Conservation (phyloP, 2,797 vertebrate genomes). For the Eidolon dupreanum region DNA sequence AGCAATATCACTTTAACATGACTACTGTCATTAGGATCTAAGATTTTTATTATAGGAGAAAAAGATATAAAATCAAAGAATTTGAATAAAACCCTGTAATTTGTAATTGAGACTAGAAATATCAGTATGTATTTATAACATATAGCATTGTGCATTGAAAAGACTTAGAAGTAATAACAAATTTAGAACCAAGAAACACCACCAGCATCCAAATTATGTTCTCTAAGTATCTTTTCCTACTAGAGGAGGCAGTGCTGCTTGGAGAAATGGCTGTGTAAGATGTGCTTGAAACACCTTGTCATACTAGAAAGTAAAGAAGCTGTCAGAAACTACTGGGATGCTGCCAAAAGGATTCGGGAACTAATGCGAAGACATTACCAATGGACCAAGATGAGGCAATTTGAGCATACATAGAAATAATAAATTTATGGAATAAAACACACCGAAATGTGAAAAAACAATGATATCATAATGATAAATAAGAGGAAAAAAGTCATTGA, state of each 20-base stretch:
- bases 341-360: neutral
- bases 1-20: neutral
- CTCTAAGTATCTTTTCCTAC: neutral
- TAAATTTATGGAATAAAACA: neutral
- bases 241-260: neutral
- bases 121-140: neutral
- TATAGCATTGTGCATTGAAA: neutral
- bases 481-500: neutral
- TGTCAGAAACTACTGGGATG: neutral
- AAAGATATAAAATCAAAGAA: slow-evolving; percentile 8
- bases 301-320: neutral
- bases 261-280: neutral
- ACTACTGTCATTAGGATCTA: neutral
- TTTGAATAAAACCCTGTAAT: slow-evolving; percentile 32
- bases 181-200: neutral
- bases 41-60: neutral
- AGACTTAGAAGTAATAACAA: neutral
- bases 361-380: neutral
- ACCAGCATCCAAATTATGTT: neutral
- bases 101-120: slow-evolving; percentile 33
- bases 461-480: neutral
- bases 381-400: neutral
- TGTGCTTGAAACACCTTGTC: neutral
- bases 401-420: neutral
- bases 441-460: neutral